Conservation (phyloP, 2,888 invertebrate species). For the Drosophila basisetae region DNA sequence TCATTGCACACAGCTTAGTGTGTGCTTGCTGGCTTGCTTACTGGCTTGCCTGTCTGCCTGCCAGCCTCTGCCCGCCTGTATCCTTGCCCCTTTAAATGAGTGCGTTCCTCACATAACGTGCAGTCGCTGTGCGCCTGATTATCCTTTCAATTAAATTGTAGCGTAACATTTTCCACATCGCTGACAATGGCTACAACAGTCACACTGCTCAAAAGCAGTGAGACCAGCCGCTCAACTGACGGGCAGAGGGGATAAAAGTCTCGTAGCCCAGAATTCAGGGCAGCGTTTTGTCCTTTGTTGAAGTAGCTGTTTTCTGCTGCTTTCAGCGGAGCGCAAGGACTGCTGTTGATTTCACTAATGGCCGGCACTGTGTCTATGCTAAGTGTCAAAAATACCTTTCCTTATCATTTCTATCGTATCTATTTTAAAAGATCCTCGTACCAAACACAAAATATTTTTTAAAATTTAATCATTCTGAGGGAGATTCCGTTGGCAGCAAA, state of each 20-base stretch:
- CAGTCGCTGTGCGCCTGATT: conserved; percentile 76
- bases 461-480: not conserved
- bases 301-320: conserved; percentile 12
- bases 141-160: conserved; percentile 83
- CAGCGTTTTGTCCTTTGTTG: conserved; percentile 33
- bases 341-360: conserved; percentile 68
- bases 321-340: conserved; percentile 19
- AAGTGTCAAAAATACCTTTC: not conserved
- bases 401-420: not conserved
- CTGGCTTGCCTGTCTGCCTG: not conserved
- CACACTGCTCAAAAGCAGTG: conserved; percentile 10
- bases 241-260: conserved; percentile 1
- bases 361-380: conserved; percentile 16
- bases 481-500: not conserved
- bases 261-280: conserved; percentile 32
- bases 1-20: conserved; percentile 65
- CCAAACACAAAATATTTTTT: not conserved
- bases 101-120: conserved; percentile 58
- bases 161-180: conserved; percentile 82
- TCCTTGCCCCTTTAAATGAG: conserved; percentile 47
- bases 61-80: conserved; percentile 5
- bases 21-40: conserved; percentile 21
- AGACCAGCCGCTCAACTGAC: not conserved
- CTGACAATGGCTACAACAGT: conserved; percentile 59
- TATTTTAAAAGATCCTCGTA: not conserved